Evolutionary conservation across 30 jellyfish, hydroid and myxozoan species (phyloP), one percentile per base, ranked within the genome.

Genomic region (Sanderia malayensis): DNA sequence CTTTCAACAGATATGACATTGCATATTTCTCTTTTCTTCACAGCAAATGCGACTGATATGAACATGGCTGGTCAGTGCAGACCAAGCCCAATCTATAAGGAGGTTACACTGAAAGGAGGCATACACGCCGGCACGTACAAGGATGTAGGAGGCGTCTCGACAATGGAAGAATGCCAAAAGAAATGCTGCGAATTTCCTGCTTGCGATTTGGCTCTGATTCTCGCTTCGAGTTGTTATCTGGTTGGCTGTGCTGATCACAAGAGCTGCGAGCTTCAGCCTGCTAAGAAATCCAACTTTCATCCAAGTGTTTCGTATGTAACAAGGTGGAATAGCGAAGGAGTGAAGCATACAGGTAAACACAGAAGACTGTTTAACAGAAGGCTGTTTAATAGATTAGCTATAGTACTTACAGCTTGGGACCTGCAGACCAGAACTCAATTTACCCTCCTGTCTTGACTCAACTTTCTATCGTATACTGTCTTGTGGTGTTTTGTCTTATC

Each of bases 241-340:
- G 99, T 93, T 31, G 96, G 95, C 0, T 93, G 99, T 78, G 79
- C 85, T 24, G 96, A 85, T 76, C 94, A 84, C 22, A 87, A 85
- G 46, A 95, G 95, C 60, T 93, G 99, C 61, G 92, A 72, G 11
- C 67, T 93, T 58, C 95, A 80, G 67, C 94, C 95, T 1, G 96
- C 99, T 4, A 85, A 93, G 74, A 78, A 74, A 64, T 76, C 95
- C 22, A 79, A 72, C 31, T 81, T 93, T 71, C 95, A 93, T 44
- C 99, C 99, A 4, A 82, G 84, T 66, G 88, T 93, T 32, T 81
- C 97, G 1, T 93, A 84, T 41, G 97, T 93, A 31, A 93, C 97
- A n/a, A 45, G 99, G 77, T 85, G 97, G 97, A 93, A 93, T 74
- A 76, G 91, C 44, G 99, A 93, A 61, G 99, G 99, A 7, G 99